phyloP scores from a whole-genome alignment of 2,888 invertebrate species.

The Asteroscopus sphinx region DNA sequence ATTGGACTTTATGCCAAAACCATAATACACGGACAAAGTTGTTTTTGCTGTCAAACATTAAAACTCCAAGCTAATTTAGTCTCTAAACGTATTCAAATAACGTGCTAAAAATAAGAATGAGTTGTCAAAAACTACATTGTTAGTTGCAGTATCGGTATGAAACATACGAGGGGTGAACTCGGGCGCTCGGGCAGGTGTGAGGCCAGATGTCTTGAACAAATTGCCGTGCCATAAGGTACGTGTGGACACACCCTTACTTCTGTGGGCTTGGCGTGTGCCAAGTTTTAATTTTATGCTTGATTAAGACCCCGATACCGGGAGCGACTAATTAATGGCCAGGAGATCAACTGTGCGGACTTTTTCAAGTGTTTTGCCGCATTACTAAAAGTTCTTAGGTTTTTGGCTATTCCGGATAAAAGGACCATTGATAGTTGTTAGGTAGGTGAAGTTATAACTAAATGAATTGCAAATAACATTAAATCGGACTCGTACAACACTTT shows the following conservation, averaged over 20 bases:
- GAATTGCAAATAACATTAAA: neutral
- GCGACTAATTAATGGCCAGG: constrained; percentile 85
- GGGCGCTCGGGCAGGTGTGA: constrained; percentile 84
- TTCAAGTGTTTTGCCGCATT: constrained; percentile 65
- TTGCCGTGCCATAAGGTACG: constrained; percentile 87
- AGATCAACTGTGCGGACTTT: constrained; percentile 75
- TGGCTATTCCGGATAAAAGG: constrained; percentile 22
- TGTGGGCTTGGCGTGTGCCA: constrained; percentile 87
- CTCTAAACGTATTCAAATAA: constrained; percentile 60
- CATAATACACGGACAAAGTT: constrained; percentile 71
- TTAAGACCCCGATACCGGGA: constrained; percentile 78
- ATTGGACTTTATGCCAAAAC: constrained; percentile 84
- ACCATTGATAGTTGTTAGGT: neutral
- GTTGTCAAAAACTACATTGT: constrained; percentile 35
- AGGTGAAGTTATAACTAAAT: neutral
- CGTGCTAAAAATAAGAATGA: constrained; percentile 40
- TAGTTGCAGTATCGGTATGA: constrained; percentile 74
- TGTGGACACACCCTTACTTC: constrained; percentile 85
- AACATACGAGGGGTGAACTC: constrained; percentile 62
- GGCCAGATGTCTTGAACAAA: constrained; percentile 90
- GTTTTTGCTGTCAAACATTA: constrained; percentile 17
- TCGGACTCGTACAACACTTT: neutral
- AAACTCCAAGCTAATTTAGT: constrained; percentile 49
- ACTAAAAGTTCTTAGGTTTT: constrained; percentile 53
- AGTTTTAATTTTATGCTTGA: constrained; percentile 90